Conservation (phyloP, 2,113 vertebrate species). For the Catharus minimus region DNA sequence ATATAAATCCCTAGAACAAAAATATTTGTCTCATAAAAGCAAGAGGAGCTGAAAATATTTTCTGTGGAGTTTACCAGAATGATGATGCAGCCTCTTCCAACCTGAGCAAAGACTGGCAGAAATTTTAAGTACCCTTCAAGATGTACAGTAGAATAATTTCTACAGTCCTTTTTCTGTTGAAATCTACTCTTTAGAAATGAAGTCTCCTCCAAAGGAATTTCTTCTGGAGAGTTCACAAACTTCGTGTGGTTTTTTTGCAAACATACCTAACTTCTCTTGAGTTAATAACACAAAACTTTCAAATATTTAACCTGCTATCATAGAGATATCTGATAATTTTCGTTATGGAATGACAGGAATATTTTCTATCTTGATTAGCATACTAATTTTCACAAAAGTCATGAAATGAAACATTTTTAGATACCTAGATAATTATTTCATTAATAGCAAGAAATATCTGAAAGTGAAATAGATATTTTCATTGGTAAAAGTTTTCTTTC, state of each 20-base stretch:
- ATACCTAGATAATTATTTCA: neutral
- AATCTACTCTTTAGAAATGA: neutral
- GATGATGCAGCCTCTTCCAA: neutral
- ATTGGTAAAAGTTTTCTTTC: neutral
- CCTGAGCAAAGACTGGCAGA: neutral
- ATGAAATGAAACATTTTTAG: neutral
- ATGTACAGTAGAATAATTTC: neutral
- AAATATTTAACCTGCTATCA: neutral
- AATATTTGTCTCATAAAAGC: neutral
- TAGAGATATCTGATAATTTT: neutral
- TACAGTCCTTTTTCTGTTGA: neutral
- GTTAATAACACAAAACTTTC: neutral
- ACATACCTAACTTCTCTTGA: neutral
- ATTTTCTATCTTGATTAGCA: neutral
- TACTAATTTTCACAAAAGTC: neutral
- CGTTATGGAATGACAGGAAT: neutral
- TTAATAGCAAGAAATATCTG: neutral
- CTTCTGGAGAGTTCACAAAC: neutral
- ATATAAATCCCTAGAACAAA: neutral
- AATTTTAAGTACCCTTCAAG: neutral
- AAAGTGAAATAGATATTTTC: neutral
- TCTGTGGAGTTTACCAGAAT: neutral
- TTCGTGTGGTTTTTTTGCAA: neutral
- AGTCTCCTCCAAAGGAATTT: neutral
- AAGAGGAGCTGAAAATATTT: neutral